Conservation (phyloP, 2,113 vertebrate genomes). For the Eulemur macaco region DNA sequence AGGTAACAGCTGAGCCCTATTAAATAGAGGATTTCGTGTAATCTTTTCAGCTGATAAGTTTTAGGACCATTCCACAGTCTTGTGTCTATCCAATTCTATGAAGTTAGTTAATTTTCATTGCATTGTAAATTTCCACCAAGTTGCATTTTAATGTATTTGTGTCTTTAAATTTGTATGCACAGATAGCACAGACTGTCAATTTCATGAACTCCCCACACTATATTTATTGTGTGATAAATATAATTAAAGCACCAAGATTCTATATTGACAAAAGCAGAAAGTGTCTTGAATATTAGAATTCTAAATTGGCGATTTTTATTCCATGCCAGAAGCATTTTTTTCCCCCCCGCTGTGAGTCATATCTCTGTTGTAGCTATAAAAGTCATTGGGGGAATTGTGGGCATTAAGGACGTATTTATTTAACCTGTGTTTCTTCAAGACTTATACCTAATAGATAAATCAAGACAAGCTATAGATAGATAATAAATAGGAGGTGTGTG, state of each 20-base stretch:
- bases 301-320: slow-evolving; percentile 50
- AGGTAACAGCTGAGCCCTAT: background rate
- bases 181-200: slow-evolving; percentile 22
- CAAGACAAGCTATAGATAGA: background rate
- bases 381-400: background rate
- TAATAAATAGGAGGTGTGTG: slow-evolving; percentile 13
- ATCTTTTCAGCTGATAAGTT: background rate
- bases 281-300: slow-evolving; percentile 52
- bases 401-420: slow-evolving; percentile 12
- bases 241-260: slow-evolving; percentile 32
- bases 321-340: background rate
- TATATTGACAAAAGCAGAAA: slow-evolving; percentile 32
- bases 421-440: slow-evolving; percentile 41
- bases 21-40: background rate
- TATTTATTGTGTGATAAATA: slow-evolving; percentile 39
- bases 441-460: slow-evolving; percentile 27
- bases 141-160: background rate
- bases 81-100: background rate
- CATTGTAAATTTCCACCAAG: background rate
- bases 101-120: background rate
- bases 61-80: background rate
- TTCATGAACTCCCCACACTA: slow-evolving; percentile 36
- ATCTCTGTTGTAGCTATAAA: slow-evolving; percentile 8
- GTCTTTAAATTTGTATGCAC: slow-evolving; percentile 48
- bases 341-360: background rate